These are phyloP conservation scores for Apocheima hispidaria DNA, from an alignment of 2,888 invertebrate species.

Conservation along the genomic window DNA sequence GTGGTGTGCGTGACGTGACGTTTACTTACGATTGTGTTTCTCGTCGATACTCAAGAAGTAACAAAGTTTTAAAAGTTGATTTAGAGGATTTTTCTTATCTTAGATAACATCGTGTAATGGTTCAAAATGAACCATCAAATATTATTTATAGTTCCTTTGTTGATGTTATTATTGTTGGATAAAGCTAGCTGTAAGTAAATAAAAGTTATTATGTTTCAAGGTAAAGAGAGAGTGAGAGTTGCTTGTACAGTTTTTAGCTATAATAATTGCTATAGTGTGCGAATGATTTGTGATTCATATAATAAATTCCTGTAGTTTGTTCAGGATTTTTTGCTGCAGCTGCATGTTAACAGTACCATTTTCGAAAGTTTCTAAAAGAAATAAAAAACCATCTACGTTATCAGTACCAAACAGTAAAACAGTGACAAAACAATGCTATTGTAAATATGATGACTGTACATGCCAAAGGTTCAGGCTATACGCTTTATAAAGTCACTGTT, in stretches of 20 bases:
- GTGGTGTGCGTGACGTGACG: too few species aligned
- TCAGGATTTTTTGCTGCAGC: not conserved
- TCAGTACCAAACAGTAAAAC: too few species aligned
- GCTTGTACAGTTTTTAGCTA: constrained; percentile 12
- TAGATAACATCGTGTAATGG: constrained; percentile 36
- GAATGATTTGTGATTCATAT: not conserved
- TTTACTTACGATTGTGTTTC: too few species aligned
- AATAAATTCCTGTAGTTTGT: not conserved
- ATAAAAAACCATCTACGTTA: too few species aligned
- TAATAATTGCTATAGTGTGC: constrained; percentile 7
- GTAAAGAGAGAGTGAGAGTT: constrained; percentile 83
- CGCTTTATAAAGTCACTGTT: too few species aligned
- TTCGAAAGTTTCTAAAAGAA: constrained; percentile 2
- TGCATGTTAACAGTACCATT: too few species aligned
- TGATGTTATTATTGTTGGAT: constrained; percentile 56
- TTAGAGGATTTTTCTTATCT: constrained; percentile 38
- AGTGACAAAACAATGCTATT: too few species aligned
- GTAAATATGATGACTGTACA: too few species aligned
- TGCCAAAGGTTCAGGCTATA: too few species aligned
- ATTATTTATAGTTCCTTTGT: constrained; percentile 53
- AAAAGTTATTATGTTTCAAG: constrained; percentile 66
- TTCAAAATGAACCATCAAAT: constrained; percentile 61
- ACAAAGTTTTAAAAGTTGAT: constrained; percentile 54
- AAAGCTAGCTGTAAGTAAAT: constrained; percentile 74
- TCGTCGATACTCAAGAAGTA: too few species aligned